Percentiles rank a stretch among this genome's conserved stretches.
Conservation (phyloP, 2,113 vertebrate species). For the Onychorhynchus coronatus region DNA sequence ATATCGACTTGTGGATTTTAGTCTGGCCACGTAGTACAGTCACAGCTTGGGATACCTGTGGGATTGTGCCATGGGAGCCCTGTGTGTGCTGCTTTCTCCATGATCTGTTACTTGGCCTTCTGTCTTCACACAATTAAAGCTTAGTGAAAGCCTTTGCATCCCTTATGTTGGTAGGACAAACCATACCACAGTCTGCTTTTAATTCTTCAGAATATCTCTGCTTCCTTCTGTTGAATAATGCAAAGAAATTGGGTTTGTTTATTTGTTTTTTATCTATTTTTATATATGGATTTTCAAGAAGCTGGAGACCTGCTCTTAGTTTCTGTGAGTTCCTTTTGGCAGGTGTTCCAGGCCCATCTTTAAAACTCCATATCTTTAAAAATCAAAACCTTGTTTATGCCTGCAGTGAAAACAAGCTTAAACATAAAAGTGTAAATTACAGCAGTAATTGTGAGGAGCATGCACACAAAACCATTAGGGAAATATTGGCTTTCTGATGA, state of each 20-base stretch:
- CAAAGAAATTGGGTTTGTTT: not conserved
- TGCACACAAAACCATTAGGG: rapidly evolving
- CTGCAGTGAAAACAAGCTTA: not conserved
- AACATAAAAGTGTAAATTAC: not conserved
- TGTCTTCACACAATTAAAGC: not conserved
- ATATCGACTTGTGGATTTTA: not conserved
- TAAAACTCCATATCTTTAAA: not conserved
- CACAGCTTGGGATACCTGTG: not conserved
- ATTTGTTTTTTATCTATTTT: not conserved
- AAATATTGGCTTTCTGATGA: not conserved
- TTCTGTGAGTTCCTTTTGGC: not conserved
- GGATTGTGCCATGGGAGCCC: not conserved
- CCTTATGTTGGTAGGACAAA: not conserved
- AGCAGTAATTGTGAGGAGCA: not conserved
- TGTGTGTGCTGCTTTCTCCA: not conserved
- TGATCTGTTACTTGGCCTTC: not conserved
- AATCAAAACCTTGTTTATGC: not conserved
- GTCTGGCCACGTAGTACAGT: not conserved
- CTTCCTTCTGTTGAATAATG: not conserved
- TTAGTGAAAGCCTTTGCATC: not conserved
- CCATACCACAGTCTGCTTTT: not conserved
- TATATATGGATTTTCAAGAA: not conserved
- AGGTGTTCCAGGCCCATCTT: not conserved
- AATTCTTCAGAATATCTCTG: not conserved
- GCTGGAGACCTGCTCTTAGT: not conserved